A percentile compares a stretch with the other conserved stretches of the same genome.
These are phyloP conservation scores for Meteorus colon DNA, from an alignment of 2,888 invertebrate genomes.

Conservation along the genomic window DNA sequence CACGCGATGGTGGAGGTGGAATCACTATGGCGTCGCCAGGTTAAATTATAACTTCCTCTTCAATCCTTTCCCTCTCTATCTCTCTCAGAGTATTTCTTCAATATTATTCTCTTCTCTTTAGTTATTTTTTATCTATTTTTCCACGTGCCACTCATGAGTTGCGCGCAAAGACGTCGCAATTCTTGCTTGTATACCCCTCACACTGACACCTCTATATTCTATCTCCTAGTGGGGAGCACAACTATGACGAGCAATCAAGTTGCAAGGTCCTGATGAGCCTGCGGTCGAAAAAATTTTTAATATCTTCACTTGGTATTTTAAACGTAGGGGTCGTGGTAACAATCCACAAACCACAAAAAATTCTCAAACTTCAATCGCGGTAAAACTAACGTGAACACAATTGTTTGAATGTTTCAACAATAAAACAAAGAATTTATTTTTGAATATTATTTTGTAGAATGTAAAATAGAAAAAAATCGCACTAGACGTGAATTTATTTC, in stretches of 20 bases:
- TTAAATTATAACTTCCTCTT: constrained; percentile 54
- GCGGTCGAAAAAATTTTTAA: constrained; percentile 2
- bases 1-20: constrained; percentile 24
- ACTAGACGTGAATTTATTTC: neutral
- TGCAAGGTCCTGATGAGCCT: constrained; percentile 22
- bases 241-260: constrained; percentile 17
- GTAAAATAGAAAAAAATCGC: neutral
- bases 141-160: constrained; percentile 2
- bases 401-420: neutral
- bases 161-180: neutral
- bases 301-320: constrained; percentile 5
- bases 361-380: neutral
- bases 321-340: neutral
- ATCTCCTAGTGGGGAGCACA: neutral
- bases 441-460: neutral
- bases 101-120: constrained; percentile 24
- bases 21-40: constrained; percentile 34
- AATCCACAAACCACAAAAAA: constrained; percentile 6
- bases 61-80: constrained; percentile 9
- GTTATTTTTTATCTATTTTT: constrained; percentile 17
- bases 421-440: neutral
- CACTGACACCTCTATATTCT: neutral
- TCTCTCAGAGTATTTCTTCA: constrained; percentile 23
- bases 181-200: neutral
- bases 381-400: neutral